Base-by-base conservation (phyloP, 2,888 invertebrate genomes). In the Apotomis turbidana region DNA sequence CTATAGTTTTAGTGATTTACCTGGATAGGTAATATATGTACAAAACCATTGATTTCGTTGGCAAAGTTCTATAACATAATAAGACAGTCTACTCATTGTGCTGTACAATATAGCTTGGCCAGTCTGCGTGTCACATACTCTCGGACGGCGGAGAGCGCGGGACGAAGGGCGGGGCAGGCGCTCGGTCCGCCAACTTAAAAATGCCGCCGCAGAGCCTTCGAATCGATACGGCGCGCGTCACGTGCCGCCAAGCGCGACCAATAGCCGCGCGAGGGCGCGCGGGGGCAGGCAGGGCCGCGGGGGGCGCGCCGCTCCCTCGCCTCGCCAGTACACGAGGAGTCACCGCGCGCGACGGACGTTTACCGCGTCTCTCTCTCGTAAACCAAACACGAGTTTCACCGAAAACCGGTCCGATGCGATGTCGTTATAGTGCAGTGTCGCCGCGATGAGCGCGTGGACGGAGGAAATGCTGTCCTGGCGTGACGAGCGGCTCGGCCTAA, bases 171-270 rank as follows among this genome's bases (percentile, higher is more conserved):
- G 92, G 91, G 91, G 81, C 84, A 91, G 91, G 86, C 87, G 88
- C 89, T 90, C 90, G 83, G 88, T 82, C 88, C 89, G 90, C 89
- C 91, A 95, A 96, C 95, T 96, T 96, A 96, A 96, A 96, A 96
- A 96, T 96, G 95, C 96, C 96, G 96, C 96, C 96, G 95, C 95
- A 94, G 94, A 94, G 95, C 94, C 94, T 95, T 95, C 95, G 95
- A 96, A 96, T 96, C 96, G 95, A 96, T 96, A 96, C 94, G 94
- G 81, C 94, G 94, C 90, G 91, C 91, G 93, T 95, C 96, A 96
- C 95, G 95, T 95, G 95, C 91, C 87, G 91, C 81, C 90, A 87
- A 87, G 88, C 88, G 87, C 90, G 87, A 89, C 93, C 92, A 92
- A 91, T 92, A 83, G 87, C 84, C 86, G 87, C 85, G 83, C 85